phyloP scores from a whole-genome alignment of 2,113 vertebrate species.

The Solenodon paradoxus region DNA sequence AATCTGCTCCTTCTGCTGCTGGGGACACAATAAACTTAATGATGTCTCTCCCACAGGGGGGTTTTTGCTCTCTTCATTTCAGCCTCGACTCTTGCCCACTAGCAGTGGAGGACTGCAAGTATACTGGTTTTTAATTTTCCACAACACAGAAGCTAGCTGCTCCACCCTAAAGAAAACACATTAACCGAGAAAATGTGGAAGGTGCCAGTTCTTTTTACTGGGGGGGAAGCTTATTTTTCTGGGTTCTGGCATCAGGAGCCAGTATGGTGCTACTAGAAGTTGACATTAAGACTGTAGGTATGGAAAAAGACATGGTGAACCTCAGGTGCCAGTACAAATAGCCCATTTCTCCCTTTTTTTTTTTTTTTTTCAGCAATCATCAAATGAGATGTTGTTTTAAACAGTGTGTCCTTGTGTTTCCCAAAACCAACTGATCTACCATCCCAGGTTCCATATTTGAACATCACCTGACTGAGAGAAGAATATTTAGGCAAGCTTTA shows the following conservation, averaged over 20 bases:
- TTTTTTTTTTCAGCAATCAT: too few relatives aligned
- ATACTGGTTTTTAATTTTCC: background rate
- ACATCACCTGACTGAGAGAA: too few relatives aligned
- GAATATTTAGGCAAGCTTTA: too few relatives aligned
- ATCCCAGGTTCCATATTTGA: too few relatives aligned
- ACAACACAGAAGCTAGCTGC: background rate
- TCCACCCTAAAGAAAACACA: background rate
- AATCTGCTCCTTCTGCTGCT: background rate
- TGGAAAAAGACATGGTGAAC: background rate
- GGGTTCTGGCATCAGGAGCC: constrained; percentile 73
- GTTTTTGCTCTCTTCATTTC: background rate
- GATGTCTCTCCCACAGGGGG: background rate
- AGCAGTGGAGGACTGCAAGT: background rate
- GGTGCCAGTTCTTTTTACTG: constrained; percentile 68
- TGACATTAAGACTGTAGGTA: constrained; percentile 33
- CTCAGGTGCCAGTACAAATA: background rate
- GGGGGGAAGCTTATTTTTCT: constrained; percentile 44
- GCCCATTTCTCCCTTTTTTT: too few relatives aligned
- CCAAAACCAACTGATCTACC: too few relatives aligned
- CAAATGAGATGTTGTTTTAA: too few relatives aligned
- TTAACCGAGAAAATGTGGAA: constrained; percentile 69
- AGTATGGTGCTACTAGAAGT: constrained; percentile 63
- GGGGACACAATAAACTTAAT: too few relatives aligned
- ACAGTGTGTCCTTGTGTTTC: too few relatives aligned
- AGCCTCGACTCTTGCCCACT: background rate